phyloP scores from a whole-genome alignment of 2,113 vertebrate species.

The Struthio camelus region DNA sequence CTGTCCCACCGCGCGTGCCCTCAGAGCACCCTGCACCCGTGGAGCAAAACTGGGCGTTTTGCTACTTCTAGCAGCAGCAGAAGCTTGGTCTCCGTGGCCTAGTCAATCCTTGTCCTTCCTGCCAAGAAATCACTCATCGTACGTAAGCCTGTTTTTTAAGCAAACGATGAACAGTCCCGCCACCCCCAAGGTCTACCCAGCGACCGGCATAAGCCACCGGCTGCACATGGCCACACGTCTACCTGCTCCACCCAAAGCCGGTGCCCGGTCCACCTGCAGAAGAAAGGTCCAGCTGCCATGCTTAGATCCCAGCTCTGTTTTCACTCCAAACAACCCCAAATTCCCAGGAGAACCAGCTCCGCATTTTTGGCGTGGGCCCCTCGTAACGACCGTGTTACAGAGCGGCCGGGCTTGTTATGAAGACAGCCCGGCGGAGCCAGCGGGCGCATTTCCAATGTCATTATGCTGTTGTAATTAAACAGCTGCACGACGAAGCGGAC shows the following conservation, averaged over 20 bases:
- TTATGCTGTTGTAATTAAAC: neutral
- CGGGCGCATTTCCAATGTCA: neutral
- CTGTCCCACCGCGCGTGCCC: too few relatives aligned
- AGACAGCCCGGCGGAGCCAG: neutral
- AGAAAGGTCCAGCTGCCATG: too few relatives aligned
- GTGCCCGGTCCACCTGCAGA: too few relatives aligned
- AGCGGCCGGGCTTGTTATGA: neutral
- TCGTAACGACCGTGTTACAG: neutral
- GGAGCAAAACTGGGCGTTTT: too few relatives aligned
- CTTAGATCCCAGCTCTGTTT: neutral
- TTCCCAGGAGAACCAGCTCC: neutral
- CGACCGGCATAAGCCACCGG: neutral
- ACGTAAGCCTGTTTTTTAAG: neutral
- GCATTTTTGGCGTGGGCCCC: neutral
- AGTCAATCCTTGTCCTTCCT: neutral
- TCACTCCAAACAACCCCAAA: neutral
- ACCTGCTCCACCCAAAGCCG: neutral
- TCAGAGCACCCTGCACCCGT: too few relatives aligned
- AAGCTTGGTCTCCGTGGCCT: neutral
- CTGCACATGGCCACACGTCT: rapidly evolving
- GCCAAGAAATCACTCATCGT: neutral
- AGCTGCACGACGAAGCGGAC: neutral
- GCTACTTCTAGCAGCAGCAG: too few relatives aligned
- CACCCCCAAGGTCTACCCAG: neutral
- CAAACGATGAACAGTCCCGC: neutral